Conservation (phyloP, 2,888 invertebrate genomes). For the Thumatha senex region DNA sequence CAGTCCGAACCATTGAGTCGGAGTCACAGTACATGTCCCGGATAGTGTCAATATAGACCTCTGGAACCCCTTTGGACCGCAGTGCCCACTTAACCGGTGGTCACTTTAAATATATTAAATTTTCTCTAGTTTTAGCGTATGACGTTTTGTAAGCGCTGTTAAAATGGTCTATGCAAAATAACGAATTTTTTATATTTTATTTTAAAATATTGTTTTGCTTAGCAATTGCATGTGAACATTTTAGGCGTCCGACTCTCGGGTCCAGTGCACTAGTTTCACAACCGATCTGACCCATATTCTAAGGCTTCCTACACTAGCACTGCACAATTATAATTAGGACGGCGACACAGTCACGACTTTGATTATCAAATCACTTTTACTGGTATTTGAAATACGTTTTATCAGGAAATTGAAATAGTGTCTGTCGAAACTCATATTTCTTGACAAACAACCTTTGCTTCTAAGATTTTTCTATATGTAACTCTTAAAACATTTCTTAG, state of each 20-base stretch:
- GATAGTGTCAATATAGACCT: too few species aligned
- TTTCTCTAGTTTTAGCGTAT: too few species aligned
- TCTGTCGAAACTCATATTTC: not conserved
- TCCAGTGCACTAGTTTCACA: conserved; percentile 34
- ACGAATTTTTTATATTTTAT: too few species aligned
- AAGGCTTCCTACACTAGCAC: conserved; percentile 43
- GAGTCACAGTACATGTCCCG: too few species aligned
- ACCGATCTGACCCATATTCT: conserved; percentile 44
- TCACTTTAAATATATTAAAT: too few species aligned
- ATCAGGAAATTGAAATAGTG: conserved; percentile 1
- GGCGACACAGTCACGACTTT: conserved; percentile 44
- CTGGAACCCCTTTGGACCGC: too few species aligned
- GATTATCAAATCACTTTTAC: conserved; percentile 27
- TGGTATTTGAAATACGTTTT: conserved; percentile 11
- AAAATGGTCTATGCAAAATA: too few species aligned
- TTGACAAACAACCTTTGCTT: not conserved
- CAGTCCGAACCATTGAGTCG: too few species aligned
- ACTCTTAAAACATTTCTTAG: too few species aligned
- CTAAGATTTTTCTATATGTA: not conserved
- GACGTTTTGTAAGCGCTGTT: too few species aligned
- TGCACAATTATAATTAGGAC: conserved; percentile 51
- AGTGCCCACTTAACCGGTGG: too few species aligned
- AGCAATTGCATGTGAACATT: conserved; percentile 2
- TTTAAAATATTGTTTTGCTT: too few species aligned
- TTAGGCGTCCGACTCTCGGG: conserved; percentile 15